Conservation (phyloP, 2,888 invertebrate genomes). For the Hydrotaea diabolus region DNA sequence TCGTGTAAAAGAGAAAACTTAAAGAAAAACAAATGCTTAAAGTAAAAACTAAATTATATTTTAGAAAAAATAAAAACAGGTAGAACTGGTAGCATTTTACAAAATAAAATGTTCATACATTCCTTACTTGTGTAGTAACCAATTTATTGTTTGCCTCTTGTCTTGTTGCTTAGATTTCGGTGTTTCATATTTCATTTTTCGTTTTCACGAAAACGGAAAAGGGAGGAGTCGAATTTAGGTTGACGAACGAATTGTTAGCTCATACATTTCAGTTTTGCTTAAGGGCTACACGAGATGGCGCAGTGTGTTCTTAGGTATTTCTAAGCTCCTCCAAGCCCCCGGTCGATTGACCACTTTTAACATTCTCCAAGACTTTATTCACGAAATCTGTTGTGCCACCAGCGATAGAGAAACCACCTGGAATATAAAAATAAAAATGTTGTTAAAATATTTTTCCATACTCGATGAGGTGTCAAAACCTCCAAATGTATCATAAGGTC, state of each 20-base stretch:
- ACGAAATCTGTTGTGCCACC: constrained; percentile 96
- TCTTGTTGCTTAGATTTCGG: neutral
- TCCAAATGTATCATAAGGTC: no score
- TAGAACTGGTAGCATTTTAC: constrained; percentile 79
- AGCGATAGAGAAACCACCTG: constrained; percentile 91
- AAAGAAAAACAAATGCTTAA: constrained; percentile 57
- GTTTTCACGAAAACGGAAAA: constrained; percentile 31
- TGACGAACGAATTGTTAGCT: neutral
- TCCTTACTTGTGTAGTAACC: constrained; percentile 48
- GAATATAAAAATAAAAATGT: constrained; percentile 34
- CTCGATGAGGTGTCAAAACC: no score
- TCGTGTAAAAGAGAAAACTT: constrained; percentile 31
- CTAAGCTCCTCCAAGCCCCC: constrained; percentile 90
- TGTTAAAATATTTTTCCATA: no score
- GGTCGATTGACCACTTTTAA: constrained; percentile 89
- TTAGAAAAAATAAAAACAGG: constrained; percentile 74
- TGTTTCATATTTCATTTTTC: constrained; percentile 28
- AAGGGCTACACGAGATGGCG: neutral
- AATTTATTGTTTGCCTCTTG: constrained; percentile 22
- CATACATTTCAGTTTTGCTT: neutral
- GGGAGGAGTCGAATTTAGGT: neutral
- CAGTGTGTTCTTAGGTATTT: constrained; percentile 72
- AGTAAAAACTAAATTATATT: constrained; percentile 50
- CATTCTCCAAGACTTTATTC: constrained; percentile 93
- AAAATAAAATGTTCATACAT: constrained; percentile 43